These are phyloP conservation scores for Neocrepidodera transversa DNA, from an alignment of 2,888 invertebrate species.

Conservation along the genomic window DNA sequence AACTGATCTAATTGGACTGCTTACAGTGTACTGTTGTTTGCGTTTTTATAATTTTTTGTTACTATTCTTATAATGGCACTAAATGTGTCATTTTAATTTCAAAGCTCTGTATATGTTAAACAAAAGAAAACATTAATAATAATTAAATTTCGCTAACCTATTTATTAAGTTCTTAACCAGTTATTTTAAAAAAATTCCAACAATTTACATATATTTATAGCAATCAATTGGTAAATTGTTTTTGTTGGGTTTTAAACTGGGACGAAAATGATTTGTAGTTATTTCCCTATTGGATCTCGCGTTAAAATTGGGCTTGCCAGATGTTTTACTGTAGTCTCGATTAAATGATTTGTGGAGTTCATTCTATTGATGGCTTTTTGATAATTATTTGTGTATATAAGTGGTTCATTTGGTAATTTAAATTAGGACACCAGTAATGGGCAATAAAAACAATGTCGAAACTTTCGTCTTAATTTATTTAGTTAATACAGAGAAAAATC, in stretches of 20 bases:
- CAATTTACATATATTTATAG: background rate
- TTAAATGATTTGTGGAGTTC: background rate
- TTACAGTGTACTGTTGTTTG: no score
- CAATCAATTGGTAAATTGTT: background rate
- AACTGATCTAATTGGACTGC: no score
- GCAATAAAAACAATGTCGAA: no score
- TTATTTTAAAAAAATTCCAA: background rate
- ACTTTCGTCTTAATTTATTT: no score
- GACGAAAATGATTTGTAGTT: slow-evolving; percentile 1
- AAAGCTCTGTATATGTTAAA: no score
- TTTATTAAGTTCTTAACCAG: background rate
- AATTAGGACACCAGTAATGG: background rate
- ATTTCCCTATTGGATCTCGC: background rate
- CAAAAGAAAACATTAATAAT: no score
- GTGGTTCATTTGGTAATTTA: background rate
- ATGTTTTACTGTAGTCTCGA: background rate
- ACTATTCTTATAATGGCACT: no score
- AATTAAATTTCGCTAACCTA: no score
- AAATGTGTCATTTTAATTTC: no score
- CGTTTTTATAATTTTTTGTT: no score
- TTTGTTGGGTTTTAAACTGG: background rate
- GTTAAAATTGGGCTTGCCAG: slow-evolving; percentile 6
- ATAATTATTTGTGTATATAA: background rate
- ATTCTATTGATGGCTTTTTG: background rate
- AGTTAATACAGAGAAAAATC: no score